Evolutionary conservation across 2,113 vertebrate genomes (phyloP).

Genomic region (Eonycteris spelaea): DNA sequence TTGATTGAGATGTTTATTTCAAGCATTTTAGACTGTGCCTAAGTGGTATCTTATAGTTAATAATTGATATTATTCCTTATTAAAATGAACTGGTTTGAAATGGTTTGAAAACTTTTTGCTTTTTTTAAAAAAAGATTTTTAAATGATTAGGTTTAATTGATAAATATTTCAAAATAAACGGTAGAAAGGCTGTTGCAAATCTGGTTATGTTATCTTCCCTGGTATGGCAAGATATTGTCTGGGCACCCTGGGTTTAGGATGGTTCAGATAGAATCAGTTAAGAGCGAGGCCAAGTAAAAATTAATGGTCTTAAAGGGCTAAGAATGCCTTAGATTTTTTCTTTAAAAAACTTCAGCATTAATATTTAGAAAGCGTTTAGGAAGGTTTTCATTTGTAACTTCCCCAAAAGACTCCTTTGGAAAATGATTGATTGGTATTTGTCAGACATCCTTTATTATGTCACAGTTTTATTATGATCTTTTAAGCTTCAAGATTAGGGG

Average conservation of each 20-base stretch:
- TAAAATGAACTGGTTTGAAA: not conserved
- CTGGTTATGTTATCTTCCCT: not conserved
- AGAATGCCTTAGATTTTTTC: not conserved
- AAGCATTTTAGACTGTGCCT: not conserved
- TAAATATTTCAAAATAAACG: not conserved
- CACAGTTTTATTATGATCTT: conserved; percentile 33
- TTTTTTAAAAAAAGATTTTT: not conserved
- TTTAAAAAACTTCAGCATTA: not conserved
- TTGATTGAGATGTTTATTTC: not conserved
- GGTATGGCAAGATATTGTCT: not conserved
- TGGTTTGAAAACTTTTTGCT: not conserved
- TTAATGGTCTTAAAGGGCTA: not conserved
- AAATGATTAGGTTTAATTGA: not conserved
- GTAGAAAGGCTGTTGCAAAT: not conserved
- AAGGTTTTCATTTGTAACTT: conserved; percentile 24
- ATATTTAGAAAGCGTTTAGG: conserved; percentile 51
- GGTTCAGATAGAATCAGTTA: not conserved
- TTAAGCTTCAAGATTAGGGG: conserved; percentile 14
- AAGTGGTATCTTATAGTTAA: not conserved
- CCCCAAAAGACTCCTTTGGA: conserved; percentile 11
- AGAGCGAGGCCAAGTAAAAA: not conserved
- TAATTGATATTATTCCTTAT: not conserved
- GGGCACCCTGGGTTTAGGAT: not conserved
- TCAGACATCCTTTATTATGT: conserved; percentile 23
- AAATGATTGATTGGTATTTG: conserved; percentile 59